A percentile compares a stretch with the other conserved stretches of the same genome.
phyloP scores from a whole-genome alignment of 2,113 vertebrate genomes.

The Empidonax alnorum region DNA sequence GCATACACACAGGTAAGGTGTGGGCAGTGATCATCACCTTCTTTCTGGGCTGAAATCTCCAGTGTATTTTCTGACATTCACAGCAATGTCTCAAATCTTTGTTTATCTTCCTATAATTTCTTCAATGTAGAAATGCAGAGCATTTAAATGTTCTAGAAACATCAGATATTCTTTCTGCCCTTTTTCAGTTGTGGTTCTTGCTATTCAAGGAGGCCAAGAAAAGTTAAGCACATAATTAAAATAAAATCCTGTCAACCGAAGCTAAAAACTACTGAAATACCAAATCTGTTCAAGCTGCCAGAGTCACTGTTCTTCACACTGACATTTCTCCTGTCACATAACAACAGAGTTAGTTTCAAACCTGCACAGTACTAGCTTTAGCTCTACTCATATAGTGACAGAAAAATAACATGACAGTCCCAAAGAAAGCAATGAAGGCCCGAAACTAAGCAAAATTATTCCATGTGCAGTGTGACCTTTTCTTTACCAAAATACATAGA shows the following conservation, averaged over 20 bases:
- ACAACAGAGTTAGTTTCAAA: conserved; percentile 61
- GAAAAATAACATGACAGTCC: conserved; percentile 60
- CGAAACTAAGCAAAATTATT: conserved; percentile 47
- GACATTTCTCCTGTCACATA: conserved; percentile 52
- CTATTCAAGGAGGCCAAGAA: conserved; percentile 6
- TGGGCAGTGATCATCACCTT: background rate
- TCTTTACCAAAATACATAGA: conserved; percentile 45
- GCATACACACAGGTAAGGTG: background rate
- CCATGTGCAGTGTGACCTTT: conserved; percentile 65
- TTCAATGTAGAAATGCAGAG: background rate
- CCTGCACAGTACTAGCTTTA: conserved; percentile 12
- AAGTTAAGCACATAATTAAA: conserved; percentile 59
- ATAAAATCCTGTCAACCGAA: conserved; percentile 16
- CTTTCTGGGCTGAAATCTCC: background rate
- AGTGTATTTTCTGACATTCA: background rate
- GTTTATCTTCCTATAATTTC: background rate
- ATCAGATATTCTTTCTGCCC: background rate
- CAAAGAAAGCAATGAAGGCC: conserved; percentile 19
- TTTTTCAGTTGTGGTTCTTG: background rate
- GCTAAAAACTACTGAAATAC: conserved; percentile 27
- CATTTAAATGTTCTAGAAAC: background rate
- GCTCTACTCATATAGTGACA: conserved; percentile 32
- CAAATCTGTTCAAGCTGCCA: conserved; percentile 30
- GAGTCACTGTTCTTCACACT: background rate
- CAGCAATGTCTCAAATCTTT: background rate